A percentile compares a stretch with the other conserved stretches of the same genome.
These are phyloP conservation scores for Oxygymnocypris stewartii DNA, from an alignment of 2,113 vertebrate genomes.

Conservation along the genomic window DNA sequence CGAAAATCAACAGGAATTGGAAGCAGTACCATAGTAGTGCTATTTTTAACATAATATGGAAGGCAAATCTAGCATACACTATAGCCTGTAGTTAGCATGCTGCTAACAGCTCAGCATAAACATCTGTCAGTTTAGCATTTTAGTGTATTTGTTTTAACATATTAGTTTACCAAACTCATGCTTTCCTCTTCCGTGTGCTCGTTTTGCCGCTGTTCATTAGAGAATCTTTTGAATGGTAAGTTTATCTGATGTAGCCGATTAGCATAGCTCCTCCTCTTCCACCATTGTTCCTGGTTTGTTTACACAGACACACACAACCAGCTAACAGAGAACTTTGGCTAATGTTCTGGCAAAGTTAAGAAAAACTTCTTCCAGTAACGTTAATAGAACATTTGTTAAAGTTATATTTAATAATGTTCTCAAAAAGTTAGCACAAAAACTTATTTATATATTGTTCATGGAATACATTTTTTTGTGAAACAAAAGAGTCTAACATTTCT, in stretches of 20 bases:
- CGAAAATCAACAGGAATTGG: not conserved
- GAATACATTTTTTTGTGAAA: not conserved
- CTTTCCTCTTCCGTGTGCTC: slow-evolving; percentile 61
- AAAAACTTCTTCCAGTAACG: not conserved
- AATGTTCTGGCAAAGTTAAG: not conserved
- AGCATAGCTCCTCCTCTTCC: slow-evolving; percentile 57
- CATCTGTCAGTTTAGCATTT: not conserved
- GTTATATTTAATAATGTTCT: not conserved
- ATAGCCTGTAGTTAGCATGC: not conserved
- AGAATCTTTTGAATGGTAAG: slow-evolving; percentile 75
- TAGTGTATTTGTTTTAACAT: not conserved
- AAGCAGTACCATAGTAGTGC: not conserved
- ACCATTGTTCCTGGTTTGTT: slow-evolving; percentile 50
- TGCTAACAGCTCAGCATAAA: not conserved
- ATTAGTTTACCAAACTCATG: slow-evolving; percentile 60
- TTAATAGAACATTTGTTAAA: not conserved
- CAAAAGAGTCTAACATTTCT: too few species aligned
- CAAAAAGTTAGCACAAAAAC: not conserved
- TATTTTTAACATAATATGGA: not conserved
- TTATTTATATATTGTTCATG: not conserved
- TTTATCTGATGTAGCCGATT: slow-evolving; percentile 63
- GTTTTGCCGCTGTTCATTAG: slow-evolving; percentile 62
- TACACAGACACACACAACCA: slow-evolving; percentile 38
- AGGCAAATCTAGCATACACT: not conserved
- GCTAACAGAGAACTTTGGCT: not conserved